Base-by-base conservation (phyloP, 2,888 invertebrate genomes). In the Diploptera punctata region DNA sequence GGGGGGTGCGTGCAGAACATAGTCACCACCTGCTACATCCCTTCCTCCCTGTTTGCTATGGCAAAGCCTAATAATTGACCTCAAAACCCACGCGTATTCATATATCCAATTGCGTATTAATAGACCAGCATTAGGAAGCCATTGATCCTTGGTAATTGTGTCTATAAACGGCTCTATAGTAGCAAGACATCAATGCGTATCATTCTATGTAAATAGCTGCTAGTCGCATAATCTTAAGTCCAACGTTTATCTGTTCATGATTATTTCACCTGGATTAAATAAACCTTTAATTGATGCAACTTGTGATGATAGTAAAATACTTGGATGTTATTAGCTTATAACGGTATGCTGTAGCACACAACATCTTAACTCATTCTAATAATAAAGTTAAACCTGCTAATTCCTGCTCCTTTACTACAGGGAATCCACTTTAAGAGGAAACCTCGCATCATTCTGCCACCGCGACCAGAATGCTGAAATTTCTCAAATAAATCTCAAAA, bases 81-180 rank as follows among this genome's bases (percentile, higher is more conserved):
- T 18, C 47, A 65, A 65, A 65, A 65, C 47, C 65, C 65, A n/a
- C 44, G 47, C 26, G 65, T 65, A 47, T 47, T 65, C 44, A 65
- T 26, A 65, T 65, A 65, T 26, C 47, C 38, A 65, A 65, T 65
- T 65, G 65, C 65, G 47, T 44, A 47, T 65, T 65, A 65, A 65
- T 44, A 65, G 44, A 65, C 29, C 16, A 18, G 61, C 61, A 61
- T 61, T 61, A 38, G 38, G 38, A 13, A 18, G 9, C 43, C 47
- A 65, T 65, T 65, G 65, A 65, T 65, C 65, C 26, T 26, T 9
- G 10, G 26, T 65, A 65, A 65, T 47, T 65, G 47, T 29, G 65
- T 21, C 44, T 43, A 62, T 21, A 62, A 38, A 18, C 24, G 5
- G 19, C 2, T 44, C 24, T 24, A 54, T 24, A 24, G 24, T 21